A percentile compares a stretch with the other conserved stretches of the same genome.
phyloP scores from a whole-genome alignment of 2,113 vertebrate genomes.

The Zapornia atra region DNA sequence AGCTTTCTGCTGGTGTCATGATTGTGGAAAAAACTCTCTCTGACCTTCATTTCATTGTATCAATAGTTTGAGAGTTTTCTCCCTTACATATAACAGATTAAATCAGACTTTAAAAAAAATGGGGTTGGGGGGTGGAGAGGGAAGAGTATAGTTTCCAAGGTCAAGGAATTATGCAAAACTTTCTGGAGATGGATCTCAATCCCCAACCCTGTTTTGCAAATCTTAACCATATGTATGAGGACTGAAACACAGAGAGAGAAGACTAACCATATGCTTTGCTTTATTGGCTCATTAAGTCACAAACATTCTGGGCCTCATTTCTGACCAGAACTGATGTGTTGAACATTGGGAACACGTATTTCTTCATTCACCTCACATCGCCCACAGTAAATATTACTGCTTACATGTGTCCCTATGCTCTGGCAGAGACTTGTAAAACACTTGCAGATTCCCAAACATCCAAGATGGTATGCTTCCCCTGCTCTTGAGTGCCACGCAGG shows the following conservation, averaged over 20 bases:
- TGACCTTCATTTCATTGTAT: background rate
- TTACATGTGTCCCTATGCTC: background rate
- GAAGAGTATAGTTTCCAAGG: background rate
- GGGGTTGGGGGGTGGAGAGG: too few species aligned
- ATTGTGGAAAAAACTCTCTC: background rate
- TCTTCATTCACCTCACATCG: background rate
- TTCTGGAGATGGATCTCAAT: background rate
- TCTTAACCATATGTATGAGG: background rate
- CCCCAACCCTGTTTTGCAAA: background rate
- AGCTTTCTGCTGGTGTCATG: background rate
- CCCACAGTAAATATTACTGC: background rate
- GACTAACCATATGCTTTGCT: conserved; percentile 23
- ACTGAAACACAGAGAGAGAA: background rate
- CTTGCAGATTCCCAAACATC: background rate
- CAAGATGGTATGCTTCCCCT: background rate
- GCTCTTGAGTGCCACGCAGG: background rate
- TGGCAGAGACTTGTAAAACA: background rate
- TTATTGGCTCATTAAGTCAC: conserved; percentile 24
- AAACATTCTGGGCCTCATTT: conserved; percentile 29
- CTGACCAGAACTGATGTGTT: background rate
- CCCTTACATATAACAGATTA: background rate
- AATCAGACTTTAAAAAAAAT: background rate
- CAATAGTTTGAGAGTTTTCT: background rate
- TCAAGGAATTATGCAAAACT: background rate
- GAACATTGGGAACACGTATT: background rate